Conservation (phyloP, 2,113 vertebrate species). For the Lamprologus speciosus region DNA sequence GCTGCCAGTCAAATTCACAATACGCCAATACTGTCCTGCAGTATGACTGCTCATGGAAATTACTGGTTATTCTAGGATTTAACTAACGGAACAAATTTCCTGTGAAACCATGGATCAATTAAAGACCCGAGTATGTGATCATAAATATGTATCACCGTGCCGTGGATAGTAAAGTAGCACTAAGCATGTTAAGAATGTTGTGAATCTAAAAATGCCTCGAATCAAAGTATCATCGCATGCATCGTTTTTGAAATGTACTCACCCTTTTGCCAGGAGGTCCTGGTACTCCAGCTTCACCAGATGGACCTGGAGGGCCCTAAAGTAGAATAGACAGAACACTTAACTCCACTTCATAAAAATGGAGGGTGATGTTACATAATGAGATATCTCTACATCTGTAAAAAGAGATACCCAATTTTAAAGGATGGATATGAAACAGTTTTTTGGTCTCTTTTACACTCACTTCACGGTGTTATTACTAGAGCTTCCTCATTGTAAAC, state of each 20-base stretch:
- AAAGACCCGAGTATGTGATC: background rate
- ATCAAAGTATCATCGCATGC: background rate
- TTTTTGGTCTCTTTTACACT: background rate
- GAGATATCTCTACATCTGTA: background rate
- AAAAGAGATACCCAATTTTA: background rate
- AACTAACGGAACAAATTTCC: background rate
- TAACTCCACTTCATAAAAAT: background rate
- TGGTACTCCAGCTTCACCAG: conserved; percentile 94
- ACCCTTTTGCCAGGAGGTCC: conserved; percentile 96
- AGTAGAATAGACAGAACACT: conserved; percentile 7
- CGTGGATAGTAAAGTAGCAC: background rate
- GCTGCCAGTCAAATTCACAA: conserved; percentile 15
- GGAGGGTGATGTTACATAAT: background rate
- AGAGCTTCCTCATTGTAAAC: background rate
- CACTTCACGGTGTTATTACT: background rate
- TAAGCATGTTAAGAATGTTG: background rate
- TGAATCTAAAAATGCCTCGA: background rate
- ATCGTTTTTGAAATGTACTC: conserved; percentile 56
- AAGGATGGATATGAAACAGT: background rate
- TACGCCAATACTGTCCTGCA: conserved; percentile 50
- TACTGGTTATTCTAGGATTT: background rate
- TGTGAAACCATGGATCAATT: background rate
- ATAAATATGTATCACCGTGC: background rate
- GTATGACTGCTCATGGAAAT: background rate
- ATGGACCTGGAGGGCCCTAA: conserved; percentile 93